These are phyloP conservation scores for Drosophila mauritiana DNA, from an alignment of 1,140 invertebrate genomes.

Conservation along the genomic window DNA sequence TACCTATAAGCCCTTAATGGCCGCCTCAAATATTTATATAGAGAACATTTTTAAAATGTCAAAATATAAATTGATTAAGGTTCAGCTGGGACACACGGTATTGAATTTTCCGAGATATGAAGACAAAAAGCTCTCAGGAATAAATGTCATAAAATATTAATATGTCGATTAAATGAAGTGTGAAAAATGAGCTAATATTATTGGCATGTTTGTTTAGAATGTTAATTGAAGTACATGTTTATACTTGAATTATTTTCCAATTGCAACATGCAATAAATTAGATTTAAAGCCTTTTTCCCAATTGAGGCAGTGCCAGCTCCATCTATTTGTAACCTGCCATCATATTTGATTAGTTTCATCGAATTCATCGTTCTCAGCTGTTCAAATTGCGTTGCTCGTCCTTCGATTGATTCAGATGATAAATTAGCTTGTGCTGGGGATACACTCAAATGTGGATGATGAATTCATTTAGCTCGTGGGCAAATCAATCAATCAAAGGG, in stretches of 20 bases:
- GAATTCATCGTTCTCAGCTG: slow-evolving; percentile 38
- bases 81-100: slow-evolving; percentile 8
- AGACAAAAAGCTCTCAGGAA: background rate
- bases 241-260: background rate
- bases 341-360: slow-evolving; percentile 29
- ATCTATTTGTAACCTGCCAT: background rate
- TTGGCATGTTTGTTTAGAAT: background rate
- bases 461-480: slow-evolving; percentile 58
- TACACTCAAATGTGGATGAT: slow-evolving; percentile 60
- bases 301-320: background rate
- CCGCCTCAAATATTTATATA: slow-evolving; percentile 27
- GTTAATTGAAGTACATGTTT: background rate
- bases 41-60: slow-evolving; percentile 9
- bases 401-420: slow-evolving; percentile 16
- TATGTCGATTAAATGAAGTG: background rate
- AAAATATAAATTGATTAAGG: slow-evolving; percentile 41
- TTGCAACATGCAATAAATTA: background rate
- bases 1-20: slow-evolving; percentile 7
- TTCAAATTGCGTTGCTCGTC: slow-evolving; percentile 19
- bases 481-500: slow-evolving; percentile 64
- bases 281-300: background rate
- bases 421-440: slow-evolving; percentile 28
- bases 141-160: background rate
- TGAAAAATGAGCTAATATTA: background rate
- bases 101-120: background rate